These are phyloP conservation scores for Drosophila anceps DNA, from an alignment of 2,888 invertebrate species.

Conservation along the genomic window DNA sequence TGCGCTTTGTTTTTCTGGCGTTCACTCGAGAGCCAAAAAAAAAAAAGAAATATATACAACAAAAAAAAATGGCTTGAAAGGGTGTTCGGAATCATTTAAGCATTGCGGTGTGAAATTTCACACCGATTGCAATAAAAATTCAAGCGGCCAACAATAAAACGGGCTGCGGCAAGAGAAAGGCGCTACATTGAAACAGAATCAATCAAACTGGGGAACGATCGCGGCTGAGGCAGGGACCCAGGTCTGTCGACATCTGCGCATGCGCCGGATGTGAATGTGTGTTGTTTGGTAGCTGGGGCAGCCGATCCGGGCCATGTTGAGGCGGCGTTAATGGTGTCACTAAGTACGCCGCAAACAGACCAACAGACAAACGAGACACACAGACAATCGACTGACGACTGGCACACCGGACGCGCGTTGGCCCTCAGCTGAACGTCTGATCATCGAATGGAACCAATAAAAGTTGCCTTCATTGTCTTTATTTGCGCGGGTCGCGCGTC, in stretches of 20 bases:
- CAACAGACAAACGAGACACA: conserved; percentile 9
- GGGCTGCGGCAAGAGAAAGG: conserved; percentile 59
- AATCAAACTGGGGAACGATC: conserved; percentile 73
- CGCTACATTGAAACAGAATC: conserved; percentile 80
- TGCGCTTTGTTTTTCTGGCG: background rate
- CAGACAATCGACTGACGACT: conserved; percentile 41
- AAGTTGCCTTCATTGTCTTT: conserved; percentile 78
- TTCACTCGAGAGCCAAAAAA: conserved; percentile 15
- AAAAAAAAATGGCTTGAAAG: conserved; percentile 18
- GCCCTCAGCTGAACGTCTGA: conserved; percentile 66
- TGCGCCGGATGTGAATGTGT: conserved; percentile 74
- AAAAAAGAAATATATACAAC: conserved; percentile 19
- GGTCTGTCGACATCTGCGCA: conserved; percentile 60
- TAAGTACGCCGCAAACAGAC: conserved; percentile 73
- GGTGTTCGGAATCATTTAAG: conserved; percentile 81
- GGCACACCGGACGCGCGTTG: conserved; percentile 36
- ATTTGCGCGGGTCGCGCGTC: conserved; percentile 69
- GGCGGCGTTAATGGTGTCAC: conserved; percentile 81
- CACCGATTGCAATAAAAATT: conserved; percentile 83
- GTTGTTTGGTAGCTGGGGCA: conserved; percentile 42
- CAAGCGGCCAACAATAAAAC: conserved; percentile 67
- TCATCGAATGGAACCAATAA: conserved; percentile 85
- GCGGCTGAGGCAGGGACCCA: conserved; percentile 33
- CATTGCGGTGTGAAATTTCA: conserved; percentile 85
- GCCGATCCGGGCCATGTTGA: conserved; percentile 32